Conservation (phyloP, 1,140 invertebrate genomes). For the Drosophila repletoides region DNA sequence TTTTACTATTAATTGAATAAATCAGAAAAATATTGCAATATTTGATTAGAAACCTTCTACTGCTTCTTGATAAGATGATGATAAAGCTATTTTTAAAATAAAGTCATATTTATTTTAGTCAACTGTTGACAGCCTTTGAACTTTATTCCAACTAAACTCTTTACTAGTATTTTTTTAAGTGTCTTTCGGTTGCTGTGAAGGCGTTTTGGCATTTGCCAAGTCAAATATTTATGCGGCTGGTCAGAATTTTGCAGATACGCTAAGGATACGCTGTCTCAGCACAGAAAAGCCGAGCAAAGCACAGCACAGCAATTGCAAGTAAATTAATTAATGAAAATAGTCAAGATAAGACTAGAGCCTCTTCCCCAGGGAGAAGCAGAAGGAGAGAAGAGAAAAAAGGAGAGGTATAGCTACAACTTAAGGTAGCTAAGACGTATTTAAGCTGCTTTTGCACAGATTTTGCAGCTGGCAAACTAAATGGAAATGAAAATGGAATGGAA, state of each 20-base stretch:
- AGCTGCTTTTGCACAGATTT: conserved; percentile 15
- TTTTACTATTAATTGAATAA: too few species aligned
- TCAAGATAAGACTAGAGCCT: conserved; percentile 8
- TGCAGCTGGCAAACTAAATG: conserved; percentile 10
- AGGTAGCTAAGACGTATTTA: conserved; percentile 17
- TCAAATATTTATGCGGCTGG: conserved; percentile 67
- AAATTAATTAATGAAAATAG: conserved; percentile 74
- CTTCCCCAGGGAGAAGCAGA: background rate
- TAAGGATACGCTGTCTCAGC: conserved; percentile 26
- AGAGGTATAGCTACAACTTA: background rate
- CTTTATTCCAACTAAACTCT: too few species aligned
- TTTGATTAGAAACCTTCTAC: too few species aligned
- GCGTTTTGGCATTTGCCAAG: conserved; percentile 40
- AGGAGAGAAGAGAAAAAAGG: background rate
- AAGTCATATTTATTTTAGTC: too few species aligned
- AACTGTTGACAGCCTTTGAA: too few species aligned
- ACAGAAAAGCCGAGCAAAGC: too few species aligned
- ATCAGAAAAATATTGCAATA: too few species aligned
- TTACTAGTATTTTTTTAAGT: too few species aligned
- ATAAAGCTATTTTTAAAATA: too few species aligned
- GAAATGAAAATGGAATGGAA: background rate
- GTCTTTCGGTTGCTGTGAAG: conserved; percentile 12
- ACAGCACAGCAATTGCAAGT: conserved; percentile 52
- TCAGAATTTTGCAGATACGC: conserved; percentile 19
- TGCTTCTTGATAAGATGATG: too few species aligned